Conservation (phyloP, 2,888 invertebrate species). For the Leuctra nigra region DNA sequence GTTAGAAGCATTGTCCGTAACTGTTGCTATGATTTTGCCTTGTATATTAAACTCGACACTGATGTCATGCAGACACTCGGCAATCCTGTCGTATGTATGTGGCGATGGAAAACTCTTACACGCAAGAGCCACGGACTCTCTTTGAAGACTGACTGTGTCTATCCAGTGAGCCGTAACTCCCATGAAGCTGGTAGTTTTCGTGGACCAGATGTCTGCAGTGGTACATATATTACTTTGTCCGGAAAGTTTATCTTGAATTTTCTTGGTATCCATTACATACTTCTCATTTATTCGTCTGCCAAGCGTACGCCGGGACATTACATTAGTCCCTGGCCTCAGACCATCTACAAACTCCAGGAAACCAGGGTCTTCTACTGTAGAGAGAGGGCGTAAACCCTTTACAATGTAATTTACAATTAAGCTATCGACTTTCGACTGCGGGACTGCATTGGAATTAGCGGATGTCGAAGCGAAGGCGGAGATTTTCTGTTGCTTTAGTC, state of each 20-base stretch:
- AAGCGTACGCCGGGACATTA: slow-evolving; percentile 1
- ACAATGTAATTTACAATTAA: not conserved
- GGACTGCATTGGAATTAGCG: no score
- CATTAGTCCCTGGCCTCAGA: not conserved
- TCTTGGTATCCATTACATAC: not conserved
- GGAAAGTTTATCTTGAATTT: not conserved
- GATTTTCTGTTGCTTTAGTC: no score
- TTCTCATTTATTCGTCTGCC: not conserved
- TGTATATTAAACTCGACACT: not conserved
- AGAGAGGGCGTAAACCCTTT: not conserved
- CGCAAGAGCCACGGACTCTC: not conserved
- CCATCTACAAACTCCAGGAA: not conserved
- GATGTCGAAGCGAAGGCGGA: no score
- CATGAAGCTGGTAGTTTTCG: slow-evolving; percentile 4
- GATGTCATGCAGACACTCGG: not conserved
- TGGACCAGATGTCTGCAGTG: slow-evolving; percentile 3
- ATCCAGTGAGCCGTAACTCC: slow-evolving; percentile 3
- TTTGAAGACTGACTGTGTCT: not conserved
- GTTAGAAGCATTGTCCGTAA: slow-evolving; percentile 1
- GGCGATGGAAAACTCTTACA: not conserved
- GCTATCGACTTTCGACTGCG: not conserved
- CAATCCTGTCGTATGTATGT: not conserved
- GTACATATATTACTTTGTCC: not conserved
- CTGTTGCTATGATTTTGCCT: not conserved
- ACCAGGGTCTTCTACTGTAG: not conserved